phyloP scores from a whole-genome alignment of 2,797 vertebrate genomes.

The Eulemur rubriventer region DNA sequence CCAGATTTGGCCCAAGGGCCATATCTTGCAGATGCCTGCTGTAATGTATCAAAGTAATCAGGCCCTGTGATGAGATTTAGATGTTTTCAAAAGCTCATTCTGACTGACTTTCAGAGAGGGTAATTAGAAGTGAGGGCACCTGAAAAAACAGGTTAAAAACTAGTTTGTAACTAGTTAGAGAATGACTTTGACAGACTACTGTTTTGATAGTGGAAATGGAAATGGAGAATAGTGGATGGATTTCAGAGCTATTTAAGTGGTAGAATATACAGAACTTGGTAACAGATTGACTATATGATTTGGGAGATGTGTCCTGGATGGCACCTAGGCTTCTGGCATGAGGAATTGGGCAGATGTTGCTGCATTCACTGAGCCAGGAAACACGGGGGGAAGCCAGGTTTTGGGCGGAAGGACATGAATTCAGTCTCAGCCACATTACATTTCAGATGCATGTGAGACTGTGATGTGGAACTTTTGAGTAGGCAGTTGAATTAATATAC shows the following conservation, averaged over 20 bases:
- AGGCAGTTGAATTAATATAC: conserved; percentile 31
- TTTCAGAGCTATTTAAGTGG: not conserved
- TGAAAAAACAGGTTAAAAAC: not conserved
- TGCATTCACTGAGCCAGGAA: not conserved
- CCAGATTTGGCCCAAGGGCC: not conserved
- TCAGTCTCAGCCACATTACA: not conserved
- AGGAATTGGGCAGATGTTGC: conserved; percentile 1
- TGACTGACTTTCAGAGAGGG: not conserved
- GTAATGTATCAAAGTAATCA: not conserved
- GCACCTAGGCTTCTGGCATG: not conserved
- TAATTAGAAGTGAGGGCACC: not conserved
- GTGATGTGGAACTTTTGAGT: conserved; percentile 4
- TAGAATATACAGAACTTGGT: not conserved
- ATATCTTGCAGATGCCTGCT: not conserved
- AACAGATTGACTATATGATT: not conserved
- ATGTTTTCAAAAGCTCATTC: not conserved
- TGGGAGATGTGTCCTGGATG: not conserved
- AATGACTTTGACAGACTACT: not conserved
- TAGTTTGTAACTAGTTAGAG: not conserved
- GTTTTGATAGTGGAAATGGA: not conserved
- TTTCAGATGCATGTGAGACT: not conserved
- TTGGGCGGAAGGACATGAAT: not conserved
- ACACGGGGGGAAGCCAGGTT: conserved; percentile 5
- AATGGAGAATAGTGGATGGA: not conserved
- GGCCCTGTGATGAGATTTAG: not conserved